Evolutionary conservation across 2,113 vertebrate species (phyloP), one percentile per base, ranked within the genome.

Genomic region (Megatriorchis doriae): DNA sequence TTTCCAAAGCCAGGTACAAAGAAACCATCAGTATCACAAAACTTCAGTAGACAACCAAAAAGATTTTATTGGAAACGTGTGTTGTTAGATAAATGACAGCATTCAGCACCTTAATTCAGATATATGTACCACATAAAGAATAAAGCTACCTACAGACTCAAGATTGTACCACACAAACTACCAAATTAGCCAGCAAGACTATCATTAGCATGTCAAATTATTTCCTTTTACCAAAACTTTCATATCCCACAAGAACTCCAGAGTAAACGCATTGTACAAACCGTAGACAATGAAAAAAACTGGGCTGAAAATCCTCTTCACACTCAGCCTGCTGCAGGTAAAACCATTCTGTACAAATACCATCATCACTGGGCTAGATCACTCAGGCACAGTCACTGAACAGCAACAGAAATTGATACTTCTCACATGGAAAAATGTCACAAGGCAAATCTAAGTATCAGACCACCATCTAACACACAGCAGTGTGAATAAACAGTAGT

Each of bases 31-130:
- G 22, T 45, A 78, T 53, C 43, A 58, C 13, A 38, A 34, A 87
- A 40, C 20, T 36, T 47, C 42, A 74, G 16, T 12, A 73, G 42
- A 27, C 17, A 62, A 70, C 25, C 10, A 45, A 62, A 34, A 59
- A 18, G 6, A 42, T 80, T 62, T 66, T 62, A 70, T 7, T 4
- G 2, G n/a, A 78, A 72, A 16, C 1, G 2, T 1, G 3, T 8
- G 21, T 47, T 15, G 61, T 19, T 21, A 66, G 22, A 70, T 38
- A 81, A 78, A 52, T 10, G 26, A 53, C 70, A 52, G 10, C 1
- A 16, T 53, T 70, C 34, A 80, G 27, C 31, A 65, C 29, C 26
- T 80, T 67, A 65, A 80, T 72, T 79, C 53, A 79, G 43, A 11
- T 20, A 32, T 34, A 78, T 1, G 3, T 45, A 90, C n/a, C 23